These are phyloP conservation scores for Drosophila nigrodunni DNA, from an alignment of 1,140 invertebrate genomes.

Conservation along the genomic window DNA sequence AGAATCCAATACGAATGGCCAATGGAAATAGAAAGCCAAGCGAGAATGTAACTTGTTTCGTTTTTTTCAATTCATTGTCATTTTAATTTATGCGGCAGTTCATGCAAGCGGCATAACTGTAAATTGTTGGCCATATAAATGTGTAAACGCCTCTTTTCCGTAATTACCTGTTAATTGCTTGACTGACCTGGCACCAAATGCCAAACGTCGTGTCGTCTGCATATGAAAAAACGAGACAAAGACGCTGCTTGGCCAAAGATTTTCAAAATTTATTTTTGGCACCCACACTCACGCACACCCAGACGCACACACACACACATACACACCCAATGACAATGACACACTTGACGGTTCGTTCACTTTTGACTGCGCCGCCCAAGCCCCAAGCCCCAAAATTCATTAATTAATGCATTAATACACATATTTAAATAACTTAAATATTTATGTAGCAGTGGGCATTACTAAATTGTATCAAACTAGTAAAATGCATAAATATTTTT, in stretches of 20 bases:
- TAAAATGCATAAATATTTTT: not conserved
- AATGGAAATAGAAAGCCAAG: constrained; percentile 68
- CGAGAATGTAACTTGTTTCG: constrained; percentile 46
- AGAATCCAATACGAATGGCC: constrained; percentile 35
- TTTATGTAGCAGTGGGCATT: too few relatives aligned
- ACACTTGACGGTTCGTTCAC: constrained; percentile 52
- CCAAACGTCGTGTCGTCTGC: constrained; percentile 12
- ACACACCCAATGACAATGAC: constrained; percentile 43
- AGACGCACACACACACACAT: not conserved
- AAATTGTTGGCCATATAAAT: constrained; percentile 3
- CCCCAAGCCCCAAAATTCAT: constrained; percentile 23
- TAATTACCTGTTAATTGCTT: constrained; percentile 60
- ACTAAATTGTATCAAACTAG: too few relatives aligned
- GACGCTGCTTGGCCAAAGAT: not conserved
- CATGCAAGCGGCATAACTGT: constrained; percentile 51
- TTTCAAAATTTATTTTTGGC: not conserved
- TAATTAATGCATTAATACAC: constrained; percentile 21
- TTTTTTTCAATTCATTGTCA: constrained; percentile 36
- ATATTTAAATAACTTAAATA: constrained; percentile 9
- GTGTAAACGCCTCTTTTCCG: constrained; percentile 11
- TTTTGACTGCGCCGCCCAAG: constrained; percentile 40
- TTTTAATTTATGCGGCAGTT: constrained; percentile 53
- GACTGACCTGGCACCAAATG: constrained; percentile 49
- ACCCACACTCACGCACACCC: constrained; percentile 3
- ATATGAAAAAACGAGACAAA: not conserved